Evolutionary conservation across 2,113 vertebrate species (phyloP).

Genomic region (Accipiter virgatus): DNA sequence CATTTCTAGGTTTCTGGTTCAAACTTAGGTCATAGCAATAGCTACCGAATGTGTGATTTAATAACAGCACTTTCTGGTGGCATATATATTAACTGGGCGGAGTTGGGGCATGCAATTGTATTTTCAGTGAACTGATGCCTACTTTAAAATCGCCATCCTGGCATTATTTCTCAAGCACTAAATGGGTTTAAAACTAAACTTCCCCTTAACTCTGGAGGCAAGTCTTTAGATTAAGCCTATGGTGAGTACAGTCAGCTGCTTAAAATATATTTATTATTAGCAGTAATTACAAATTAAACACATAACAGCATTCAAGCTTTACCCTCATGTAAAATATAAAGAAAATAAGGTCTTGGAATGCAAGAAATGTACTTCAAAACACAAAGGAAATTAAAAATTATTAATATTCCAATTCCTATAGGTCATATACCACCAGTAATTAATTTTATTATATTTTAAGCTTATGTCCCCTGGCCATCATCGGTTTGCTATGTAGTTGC

Average conservation of each 20-base stretch:
- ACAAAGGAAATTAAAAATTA: neutral
- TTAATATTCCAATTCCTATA: neutral
- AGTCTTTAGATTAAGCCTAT: neutral
- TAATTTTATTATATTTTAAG: conserved; percentile 38
- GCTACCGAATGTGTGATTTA: conserved; percentile 24
- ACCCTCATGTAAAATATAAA: neutral
- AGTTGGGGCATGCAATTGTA: neutral
- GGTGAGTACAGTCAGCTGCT: neutral
- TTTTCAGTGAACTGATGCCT: neutral
- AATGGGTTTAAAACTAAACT: neutral
- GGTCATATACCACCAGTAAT: neutral
- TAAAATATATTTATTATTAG: neutral
- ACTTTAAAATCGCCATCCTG: neutral
- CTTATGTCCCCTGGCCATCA: neutral
- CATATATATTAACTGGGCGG: neutral
- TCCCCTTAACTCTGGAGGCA: neutral
- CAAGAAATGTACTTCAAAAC: neutral
- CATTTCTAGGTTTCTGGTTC: conserved; percentile 63
- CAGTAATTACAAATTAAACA: neutral
- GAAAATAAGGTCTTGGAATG: neutral
- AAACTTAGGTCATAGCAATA: conserved; percentile 23
- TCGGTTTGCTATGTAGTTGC: conserved; percentile 4
- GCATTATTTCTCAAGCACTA: neutral
- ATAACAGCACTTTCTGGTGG: conserved; percentile 1
- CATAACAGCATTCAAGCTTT: neutral